Conservation (phyloP, 2,797 vertebrate species). For the Phylloscopus collybita region DNA sequence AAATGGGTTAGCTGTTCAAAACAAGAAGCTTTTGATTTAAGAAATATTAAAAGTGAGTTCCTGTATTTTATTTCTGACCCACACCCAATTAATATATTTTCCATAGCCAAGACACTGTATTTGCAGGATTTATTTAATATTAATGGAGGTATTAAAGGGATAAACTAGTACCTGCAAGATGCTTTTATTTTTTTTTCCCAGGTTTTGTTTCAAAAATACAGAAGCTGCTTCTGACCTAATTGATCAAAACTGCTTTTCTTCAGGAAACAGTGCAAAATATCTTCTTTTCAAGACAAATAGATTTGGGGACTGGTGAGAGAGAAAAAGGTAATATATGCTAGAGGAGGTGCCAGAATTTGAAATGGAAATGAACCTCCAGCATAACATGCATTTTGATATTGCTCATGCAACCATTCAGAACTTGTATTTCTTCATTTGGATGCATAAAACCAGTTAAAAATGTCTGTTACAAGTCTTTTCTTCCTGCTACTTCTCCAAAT, state of each 20-base stretch:
- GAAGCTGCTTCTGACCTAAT: conserved; percentile 14
- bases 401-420: background rate
- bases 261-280: background rate
- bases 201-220: conserved; percentile 26
- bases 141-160: conserved; percentile 35
- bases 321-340: conserved; percentile 3
- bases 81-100: conserved; percentile 62
- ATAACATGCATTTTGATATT: conserved; percentile 6
- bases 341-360: background rate
- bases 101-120: conserved; percentile 1
- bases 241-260: conserved; percentile 17
- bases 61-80: conserved; percentile 55
- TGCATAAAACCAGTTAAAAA: background rate
- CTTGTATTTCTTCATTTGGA: background rate
- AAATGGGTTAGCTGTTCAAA: conserved; percentile 65
- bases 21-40: conserved; percentile 71
- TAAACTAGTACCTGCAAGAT: conserved; percentile 30
- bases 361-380: background rate
- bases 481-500: background rate
- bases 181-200: background rate
- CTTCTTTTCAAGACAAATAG: background rate
- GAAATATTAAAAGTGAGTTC: conserved; percentile 57
- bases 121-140: conserved; percentile 53
- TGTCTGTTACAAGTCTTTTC: background rate
- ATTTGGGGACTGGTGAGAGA: background rate